Percentiles rank a stretch among this genome's conserved stretches.
These are phyloP conservation scores for Eurystomus glaucurus DNA, from an alignment of 2,797 vertebrate species.

Conservation along the genomic window DNA sequence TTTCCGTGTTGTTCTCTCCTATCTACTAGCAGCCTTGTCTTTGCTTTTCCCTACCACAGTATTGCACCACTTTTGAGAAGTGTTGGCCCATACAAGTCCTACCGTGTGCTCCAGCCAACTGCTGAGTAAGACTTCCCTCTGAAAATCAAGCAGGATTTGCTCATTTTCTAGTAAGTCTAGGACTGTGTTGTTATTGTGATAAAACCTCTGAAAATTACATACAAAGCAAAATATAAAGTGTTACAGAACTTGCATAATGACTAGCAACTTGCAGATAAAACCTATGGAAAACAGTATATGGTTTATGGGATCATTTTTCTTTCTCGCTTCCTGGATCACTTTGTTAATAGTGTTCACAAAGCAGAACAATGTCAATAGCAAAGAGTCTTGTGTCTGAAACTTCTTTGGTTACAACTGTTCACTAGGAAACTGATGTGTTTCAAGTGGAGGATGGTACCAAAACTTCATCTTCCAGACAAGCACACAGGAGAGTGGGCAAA, in stretches of 20 bases:
- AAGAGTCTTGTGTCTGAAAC: not conserved
- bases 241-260: not conserved
- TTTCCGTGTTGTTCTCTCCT: not conserved
- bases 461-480: not conserved
- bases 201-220: not conserved
- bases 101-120: not conserved
- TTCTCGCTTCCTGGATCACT: not conserved
- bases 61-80: not conserved
- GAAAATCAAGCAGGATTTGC: not conserved
- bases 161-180: not conserved
- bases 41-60: not conserved
- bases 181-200: not conserved
- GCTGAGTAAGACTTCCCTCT: not conserved
- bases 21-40: not conserved
- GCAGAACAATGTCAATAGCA: not conserved
- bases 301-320: not conserved
- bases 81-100: accelerated
- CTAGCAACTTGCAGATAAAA: not conserved
- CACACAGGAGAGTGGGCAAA: not conserved
- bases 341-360: not conserved
- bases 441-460: not conserved
- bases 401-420: not conserved
- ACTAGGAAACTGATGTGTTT: not conserved
- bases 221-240: not conserved
- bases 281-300: not conserved